phyloP scores from a whole-genome alignment of 1,140 invertebrate genomes.

The Ceratosolen fusciceps region DNA sequence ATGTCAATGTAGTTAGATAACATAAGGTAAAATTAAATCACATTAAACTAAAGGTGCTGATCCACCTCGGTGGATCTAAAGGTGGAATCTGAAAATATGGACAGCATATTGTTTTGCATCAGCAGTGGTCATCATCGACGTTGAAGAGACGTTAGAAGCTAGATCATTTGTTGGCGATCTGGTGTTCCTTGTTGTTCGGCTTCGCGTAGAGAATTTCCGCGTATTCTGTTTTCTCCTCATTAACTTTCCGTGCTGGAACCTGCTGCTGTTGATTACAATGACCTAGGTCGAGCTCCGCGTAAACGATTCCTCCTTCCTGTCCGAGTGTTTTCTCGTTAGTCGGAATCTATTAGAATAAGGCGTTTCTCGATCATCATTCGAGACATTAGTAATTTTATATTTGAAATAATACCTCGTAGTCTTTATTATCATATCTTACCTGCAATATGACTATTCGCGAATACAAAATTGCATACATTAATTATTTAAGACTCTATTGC shows the following conservation, averaged over 20 bases:
- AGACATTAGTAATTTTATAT: no score
- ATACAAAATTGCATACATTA: no score
- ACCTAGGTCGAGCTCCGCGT: constrained; percentile 72
- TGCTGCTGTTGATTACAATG: constrained; percentile 61
- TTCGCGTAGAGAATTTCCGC: constrained; percentile 73
- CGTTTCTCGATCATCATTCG: no score
- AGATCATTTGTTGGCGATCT: constrained; percentile 56
- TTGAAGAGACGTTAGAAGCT: no score
- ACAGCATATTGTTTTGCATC: constrained; percentile 19
- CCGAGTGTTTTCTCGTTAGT: constrained; percentile 46
- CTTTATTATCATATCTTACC: no score
- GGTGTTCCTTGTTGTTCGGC: constrained; percentile 55
- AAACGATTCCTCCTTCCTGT: constrained; percentile 70
- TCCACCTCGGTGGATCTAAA: background rate
- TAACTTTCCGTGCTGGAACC: constrained; percentile 60
- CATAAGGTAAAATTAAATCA: no score
- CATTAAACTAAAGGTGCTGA: constrained; percentile 11
- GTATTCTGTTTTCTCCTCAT: constrained; percentile 73
- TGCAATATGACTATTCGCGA: no score
- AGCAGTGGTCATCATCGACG: no score
- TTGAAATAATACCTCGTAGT: no score
- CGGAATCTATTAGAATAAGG: constrained; percentile 44
- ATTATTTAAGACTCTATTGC: no score
- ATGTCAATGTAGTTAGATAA: no score
- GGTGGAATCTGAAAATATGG: background rate